These are phyloP conservation scores for Drosophila neoperkinsi DNA, from an alignment of 2,888 invertebrate genomes.

Conservation along the genomic window DNA sequence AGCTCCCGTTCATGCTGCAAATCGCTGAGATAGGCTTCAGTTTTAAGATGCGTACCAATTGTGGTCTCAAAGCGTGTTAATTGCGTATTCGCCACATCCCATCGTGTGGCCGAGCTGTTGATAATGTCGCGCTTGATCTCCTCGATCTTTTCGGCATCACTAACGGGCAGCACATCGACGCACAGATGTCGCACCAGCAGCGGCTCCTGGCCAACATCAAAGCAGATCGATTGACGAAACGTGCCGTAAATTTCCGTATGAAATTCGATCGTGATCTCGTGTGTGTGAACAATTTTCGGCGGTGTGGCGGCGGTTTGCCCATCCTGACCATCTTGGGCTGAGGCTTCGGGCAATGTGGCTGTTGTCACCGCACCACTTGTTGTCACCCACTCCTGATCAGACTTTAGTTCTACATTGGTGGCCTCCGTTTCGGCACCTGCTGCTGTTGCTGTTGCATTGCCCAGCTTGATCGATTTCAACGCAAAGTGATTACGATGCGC, in stretches of 20 bases:
- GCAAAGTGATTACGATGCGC: constrained; percentile 89
- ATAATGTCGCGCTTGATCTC: constrained; percentile 88
- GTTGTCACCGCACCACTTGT: constrained; percentile 48
- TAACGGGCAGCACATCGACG: constrained; percentile 91
- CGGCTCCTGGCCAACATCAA: constrained; percentile 90
- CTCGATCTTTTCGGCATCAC: constrained; percentile 88
- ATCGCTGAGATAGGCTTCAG: constrained; percentile 85
- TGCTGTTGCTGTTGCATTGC: constrained; percentile 35
- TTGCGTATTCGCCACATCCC: constrained; percentile 87
- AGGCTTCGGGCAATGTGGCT: constrained; percentile 16
- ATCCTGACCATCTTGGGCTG: constrained; percentile 28
- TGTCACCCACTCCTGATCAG: constrained; percentile 87
- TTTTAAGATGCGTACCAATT: constrained; percentile 86
- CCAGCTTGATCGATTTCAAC: constrained; percentile 86
- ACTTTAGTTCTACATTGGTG: constrained; percentile 84
- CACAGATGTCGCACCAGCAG: constrained; percentile 89
- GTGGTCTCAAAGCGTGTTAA: constrained; percentile 87
- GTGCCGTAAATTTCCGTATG: constrained; percentile 91
- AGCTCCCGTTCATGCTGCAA: constrained; percentile 87
- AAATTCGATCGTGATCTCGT: constrained; percentile 87
- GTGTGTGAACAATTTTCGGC: constrained; percentile 73
- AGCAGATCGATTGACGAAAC: constrained; percentile 91
- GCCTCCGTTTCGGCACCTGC: constrained; percentile 21
- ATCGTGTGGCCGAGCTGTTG: constrained; percentile 88
- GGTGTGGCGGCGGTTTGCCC: constrained; percentile 12